Evolutionary conservation across 2,797 vertebrate genomes (phyloP).

Genomic region (Hydrophis major): DNA sequence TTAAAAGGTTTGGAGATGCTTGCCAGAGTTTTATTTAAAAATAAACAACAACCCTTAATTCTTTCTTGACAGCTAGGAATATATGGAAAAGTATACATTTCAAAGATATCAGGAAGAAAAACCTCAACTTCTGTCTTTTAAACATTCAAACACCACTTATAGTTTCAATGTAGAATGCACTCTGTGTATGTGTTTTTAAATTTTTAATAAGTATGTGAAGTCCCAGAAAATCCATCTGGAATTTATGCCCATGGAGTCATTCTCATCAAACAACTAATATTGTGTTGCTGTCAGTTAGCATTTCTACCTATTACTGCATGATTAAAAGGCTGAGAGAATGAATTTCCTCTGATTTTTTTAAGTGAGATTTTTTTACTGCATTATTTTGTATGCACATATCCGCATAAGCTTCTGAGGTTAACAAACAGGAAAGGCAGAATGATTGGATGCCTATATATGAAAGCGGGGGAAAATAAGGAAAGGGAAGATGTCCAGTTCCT

Average conservation of each 20-base stretch:
- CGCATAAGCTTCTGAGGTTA: slow-evolving; percentile 33
- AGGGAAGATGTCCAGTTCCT: slow-evolving; percentile 18
- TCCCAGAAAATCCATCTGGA: slow-evolving; percentile 44
- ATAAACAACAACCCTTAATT: not conserved
- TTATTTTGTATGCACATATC: slow-evolving; percentile 29
- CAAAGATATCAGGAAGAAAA: slow-evolving; percentile 22
- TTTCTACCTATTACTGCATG: slow-evolving; percentile 50
- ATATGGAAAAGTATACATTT: slow-evolving; percentile 24
- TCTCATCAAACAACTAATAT: slow-evolving; percentile 47
- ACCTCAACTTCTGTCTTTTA: slow-evolving; percentile 23
- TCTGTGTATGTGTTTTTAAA: slow-evolving; percentile 14
- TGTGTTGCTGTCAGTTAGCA: slow-evolving; percentile 38
- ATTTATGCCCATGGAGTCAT: slow-evolving; percentile 36
- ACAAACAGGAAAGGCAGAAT: slow-evolving; percentile 33
- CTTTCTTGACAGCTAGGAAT: not conserved
- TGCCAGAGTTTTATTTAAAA: not conserved
- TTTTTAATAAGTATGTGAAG: slow-evolving; percentile 49
- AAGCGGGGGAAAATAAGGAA: slow-evolving; percentile 16
- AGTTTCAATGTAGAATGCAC: slow-evolving; percentile 31
- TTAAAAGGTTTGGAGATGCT: slow-evolving; percentile 5
- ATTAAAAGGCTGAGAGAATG: slow-evolving; percentile 46
- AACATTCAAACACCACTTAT: slow-evolving; percentile 46
- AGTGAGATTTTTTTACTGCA: slow-evolving; percentile 17
- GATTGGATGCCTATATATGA: slow-evolving; percentile 19
- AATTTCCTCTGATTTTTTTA: slow-evolving; percentile 31